These are phyloP conservation scores for Protonibea diacanthus DNA, from an alignment of 2,797 vertebrate genomes.

Conservation along the genomic window DNA sequence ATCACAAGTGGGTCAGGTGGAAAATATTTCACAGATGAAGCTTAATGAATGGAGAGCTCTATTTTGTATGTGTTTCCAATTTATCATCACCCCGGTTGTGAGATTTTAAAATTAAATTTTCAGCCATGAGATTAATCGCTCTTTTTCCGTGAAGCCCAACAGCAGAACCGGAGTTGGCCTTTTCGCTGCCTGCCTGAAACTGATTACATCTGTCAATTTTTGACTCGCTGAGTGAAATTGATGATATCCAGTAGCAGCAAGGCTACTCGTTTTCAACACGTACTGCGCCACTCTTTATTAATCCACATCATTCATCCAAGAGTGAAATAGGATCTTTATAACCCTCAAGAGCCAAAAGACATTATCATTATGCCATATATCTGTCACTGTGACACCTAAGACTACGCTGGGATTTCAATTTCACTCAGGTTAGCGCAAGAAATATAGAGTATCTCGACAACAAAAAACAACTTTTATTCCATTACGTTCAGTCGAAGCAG, in stretches of 20 bases:
- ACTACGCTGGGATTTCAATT: not conserved
- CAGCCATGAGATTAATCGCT: not conserved
- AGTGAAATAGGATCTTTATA: constrained; percentile 10
- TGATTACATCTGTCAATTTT: constrained; percentile 36
- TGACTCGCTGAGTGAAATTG: constrained; percentile 4
- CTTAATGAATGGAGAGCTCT: constrained; percentile 28
- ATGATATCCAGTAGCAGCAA: constrained; percentile 31
- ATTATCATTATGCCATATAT: constrained; percentile 6
- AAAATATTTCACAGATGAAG: constrained; percentile 38
- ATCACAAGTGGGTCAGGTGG: constrained; percentile 42
- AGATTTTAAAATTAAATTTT: constrained; percentile 30
- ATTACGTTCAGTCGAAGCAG: not conserved
- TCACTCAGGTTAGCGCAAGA: not conserved
- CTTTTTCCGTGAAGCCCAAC: constrained; percentile 1
- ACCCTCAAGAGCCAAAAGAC: not conserved
- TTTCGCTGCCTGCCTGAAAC: constrained; percentile 23
- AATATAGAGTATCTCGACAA: not conserved
- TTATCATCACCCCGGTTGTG: constrained; percentile 24
- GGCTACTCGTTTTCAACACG: constrained; percentile 21
- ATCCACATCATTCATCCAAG: constrained; percentile 22
- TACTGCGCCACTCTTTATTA: constrained; percentile 11
- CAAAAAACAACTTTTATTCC: not conserved
- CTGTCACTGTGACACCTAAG: constrained; percentile 21
- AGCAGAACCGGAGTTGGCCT: constrained; percentile 4
- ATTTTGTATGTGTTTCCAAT: constrained; percentile 33